These are phyloP conservation scores for Chrysotoxum bicinctum DNA, from an alignment of 2,888 invertebrate species.

Conservation along the genomic window DNA sequence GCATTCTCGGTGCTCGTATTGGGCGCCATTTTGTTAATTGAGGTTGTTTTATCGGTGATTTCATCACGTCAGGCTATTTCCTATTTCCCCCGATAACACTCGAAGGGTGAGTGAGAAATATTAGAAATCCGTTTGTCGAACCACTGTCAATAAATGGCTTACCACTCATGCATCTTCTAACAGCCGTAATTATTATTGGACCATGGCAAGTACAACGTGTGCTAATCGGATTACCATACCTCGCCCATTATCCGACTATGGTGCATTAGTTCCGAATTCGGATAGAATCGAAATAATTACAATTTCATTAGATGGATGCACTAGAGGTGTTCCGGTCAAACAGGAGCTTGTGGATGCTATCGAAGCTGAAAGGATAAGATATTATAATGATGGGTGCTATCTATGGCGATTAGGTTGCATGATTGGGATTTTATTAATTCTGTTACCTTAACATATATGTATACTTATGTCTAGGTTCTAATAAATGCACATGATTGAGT, in stretches of 20 bases:
- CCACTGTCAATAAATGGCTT: constrained; percentile 20
- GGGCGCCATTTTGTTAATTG: constrained; percentile 17
- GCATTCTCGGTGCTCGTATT: neutral
- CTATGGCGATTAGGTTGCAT: neutral
- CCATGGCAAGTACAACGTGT: constrained; percentile 47
- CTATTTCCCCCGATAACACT: neutral
- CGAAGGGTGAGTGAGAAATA: neutral
- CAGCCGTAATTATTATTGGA: constrained; percentile 39
- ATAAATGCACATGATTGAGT: too few relatives aligned
- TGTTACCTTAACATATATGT: neutral
- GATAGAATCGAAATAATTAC: constrained; percentile 65
- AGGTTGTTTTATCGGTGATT: constrained; percentile 48
- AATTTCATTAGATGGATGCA: constrained; percentile 53
- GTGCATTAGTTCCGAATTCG: constrained; percentile 31
- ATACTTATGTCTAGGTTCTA: neutral
- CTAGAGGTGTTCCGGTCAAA: constrained; percentile 45
- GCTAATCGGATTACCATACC: constrained; percentile 64
- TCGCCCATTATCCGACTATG: constrained; percentile 56
- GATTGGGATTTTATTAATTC: neutral
- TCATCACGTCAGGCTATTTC: constrained; percentile 19
- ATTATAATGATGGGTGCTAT: neutral
- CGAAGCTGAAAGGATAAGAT: constrained; percentile 22
- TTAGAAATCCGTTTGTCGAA: constrained; percentile 16
- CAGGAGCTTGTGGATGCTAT: constrained; percentile 23
- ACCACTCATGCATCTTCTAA: constrained; percentile 47